Conservation (phyloP, 2,888 invertebrate genomes). For the Homarus gammarus region DNA sequence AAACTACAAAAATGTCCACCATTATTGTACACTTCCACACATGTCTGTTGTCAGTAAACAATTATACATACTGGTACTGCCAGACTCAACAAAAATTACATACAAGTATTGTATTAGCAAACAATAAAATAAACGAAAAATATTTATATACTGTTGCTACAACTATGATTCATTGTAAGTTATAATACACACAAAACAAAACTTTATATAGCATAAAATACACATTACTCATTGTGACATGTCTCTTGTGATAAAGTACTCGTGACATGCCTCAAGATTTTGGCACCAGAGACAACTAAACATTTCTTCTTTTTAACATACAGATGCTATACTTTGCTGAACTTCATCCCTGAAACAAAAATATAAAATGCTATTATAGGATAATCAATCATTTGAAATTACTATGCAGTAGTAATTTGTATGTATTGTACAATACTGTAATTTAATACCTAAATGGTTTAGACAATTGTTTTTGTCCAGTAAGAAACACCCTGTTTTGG, state of each 20-base stretch:
- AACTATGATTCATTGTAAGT: conserved; percentile 49
- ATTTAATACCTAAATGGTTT: too few relatives aligned
- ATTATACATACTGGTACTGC: conserved; percentile 46
- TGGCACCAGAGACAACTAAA: conserved; percentile 64
- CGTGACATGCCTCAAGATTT: conserved; percentile 54
- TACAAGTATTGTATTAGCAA: conserved; percentile 16
- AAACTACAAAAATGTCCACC: conserved; percentile 43
- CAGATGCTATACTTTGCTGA: conserved; percentile 72
- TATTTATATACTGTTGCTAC: conserved; percentile 49
- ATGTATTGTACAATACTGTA: too few relatives aligned
- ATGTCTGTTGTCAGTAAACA: conserved; percentile 47
- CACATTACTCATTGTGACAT: conserved; percentile 28
- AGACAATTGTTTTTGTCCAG: too few relatives aligned
- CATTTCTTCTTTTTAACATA: background rate
- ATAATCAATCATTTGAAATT: too few relatives aligned
- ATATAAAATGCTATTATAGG: background rate
- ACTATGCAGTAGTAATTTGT: too few relatives aligned
- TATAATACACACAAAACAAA: conserved; percentile 65
- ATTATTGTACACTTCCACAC: conserved; percentile 37
- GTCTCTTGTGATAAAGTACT: conserved; percentile 21
- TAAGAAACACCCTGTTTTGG: too few relatives aligned
- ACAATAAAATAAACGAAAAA: conserved; percentile 44
- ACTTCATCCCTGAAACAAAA: conserved; percentile 70
- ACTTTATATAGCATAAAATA: conserved; percentile 51
- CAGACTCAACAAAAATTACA: conserved; percentile 33